Evolutionary conservation across 2,888 invertebrate genomes (phyloP).

Genomic region (Aphodius granarius): DNA sequence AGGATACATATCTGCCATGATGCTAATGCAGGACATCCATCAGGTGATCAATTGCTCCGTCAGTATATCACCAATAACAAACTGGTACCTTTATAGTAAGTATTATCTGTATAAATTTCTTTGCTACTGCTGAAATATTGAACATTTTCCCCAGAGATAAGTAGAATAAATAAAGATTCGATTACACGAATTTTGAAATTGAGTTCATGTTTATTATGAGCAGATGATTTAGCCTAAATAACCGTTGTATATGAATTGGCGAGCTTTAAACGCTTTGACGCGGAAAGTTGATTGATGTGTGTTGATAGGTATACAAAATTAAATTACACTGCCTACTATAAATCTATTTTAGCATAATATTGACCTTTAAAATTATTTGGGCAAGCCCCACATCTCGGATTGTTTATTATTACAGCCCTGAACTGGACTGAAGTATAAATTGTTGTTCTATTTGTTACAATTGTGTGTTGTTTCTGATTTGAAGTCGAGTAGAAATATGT

Average conservation of each 20-base stretch:
- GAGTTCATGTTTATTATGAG: not conserved
- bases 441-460: not conserved
- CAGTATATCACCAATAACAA: constrained; percentile 84
- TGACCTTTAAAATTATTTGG: not conserved
- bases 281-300: not conserved
- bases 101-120: constrained; percentile 28
- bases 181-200: not conserved
- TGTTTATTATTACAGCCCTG: not conserved
- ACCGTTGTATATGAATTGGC: not conserved
- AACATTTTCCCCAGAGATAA: not conserved
- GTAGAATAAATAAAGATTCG: not conserved
- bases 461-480: not conserved
- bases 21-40: constrained; percentile 74
- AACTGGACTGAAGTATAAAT: not conserved
- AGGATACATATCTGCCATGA: constrained; percentile 80
- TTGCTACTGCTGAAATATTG: not conserved
- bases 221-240: not conserved
- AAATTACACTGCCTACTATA: not conserved
- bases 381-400: not conserved
- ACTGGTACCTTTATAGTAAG: constrained; percentile 78
- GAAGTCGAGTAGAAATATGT: not conserved
- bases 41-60: constrained; percentile 83
- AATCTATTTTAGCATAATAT: not conserved
- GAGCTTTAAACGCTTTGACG: not conserved
- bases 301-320: not conserved